Conservation (phyloP, 2,888 invertebrate genomes). For the Scaptomyza parva region DNA sequence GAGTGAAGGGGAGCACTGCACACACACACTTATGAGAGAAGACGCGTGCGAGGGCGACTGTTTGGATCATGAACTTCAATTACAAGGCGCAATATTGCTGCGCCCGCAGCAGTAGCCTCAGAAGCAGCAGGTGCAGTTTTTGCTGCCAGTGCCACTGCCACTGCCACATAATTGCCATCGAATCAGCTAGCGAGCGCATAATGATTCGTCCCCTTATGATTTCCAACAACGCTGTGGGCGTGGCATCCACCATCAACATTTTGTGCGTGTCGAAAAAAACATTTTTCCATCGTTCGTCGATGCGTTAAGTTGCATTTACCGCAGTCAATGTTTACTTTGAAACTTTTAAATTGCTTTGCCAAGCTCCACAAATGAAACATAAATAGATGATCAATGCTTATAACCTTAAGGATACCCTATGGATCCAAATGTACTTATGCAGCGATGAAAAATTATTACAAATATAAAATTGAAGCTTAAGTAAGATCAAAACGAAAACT, state of each 20-base stretch:
- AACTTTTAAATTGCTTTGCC: conserved; percentile 25
- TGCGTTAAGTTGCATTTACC: conserved; percentile 28
- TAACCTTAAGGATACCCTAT: conserved; percentile 16
- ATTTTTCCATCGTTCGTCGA: conserved; percentile 17
- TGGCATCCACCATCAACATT: conserved; percentile 29
- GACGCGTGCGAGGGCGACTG: conserved; percentile 57
- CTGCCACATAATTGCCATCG: conserved; percentile 56
- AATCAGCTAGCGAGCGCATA: conserved; percentile 65
- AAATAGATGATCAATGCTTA: neutral
- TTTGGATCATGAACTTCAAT: conserved; percentile 76
- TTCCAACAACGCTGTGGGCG: conserved; percentile 24
- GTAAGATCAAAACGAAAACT: too few relatives aligned
- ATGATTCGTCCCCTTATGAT: conserved; percentile 49
- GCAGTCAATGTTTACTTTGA: conserved; percentile 38
- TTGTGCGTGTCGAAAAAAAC: conserved; percentile 13
- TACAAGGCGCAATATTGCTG: conserved; percentile 43
- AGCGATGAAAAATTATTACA: neutral
- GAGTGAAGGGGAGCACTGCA: conserved; percentile 16
- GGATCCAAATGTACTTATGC: neutral
- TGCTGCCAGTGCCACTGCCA: conserved; percentile 13
- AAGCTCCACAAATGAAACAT: conserved; percentile 6
- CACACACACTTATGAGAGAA: conserved; percentile 20
- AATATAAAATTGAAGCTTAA: neutral
- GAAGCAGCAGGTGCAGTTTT: conserved; percentile 45
- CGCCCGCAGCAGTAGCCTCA: neutral